phyloP scores from a whole-genome alignment of 2,797 vertebrate genomes.

The Sebastes melanostomus region DNA sequence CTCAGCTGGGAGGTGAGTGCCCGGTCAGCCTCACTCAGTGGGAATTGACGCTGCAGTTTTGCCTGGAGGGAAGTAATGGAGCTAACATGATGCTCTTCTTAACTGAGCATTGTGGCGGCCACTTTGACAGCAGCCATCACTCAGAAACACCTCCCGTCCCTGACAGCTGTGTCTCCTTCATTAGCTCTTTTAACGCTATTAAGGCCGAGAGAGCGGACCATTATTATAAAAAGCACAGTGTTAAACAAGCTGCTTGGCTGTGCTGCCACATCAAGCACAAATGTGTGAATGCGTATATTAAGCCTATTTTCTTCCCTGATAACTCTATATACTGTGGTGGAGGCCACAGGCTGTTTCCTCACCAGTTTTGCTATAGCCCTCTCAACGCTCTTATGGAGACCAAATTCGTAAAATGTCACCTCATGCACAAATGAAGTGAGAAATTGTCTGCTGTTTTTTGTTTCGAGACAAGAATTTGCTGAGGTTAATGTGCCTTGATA shows the following conservation, averaged over 20 bases:
- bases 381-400: not conserved
- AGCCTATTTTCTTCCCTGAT: not conserved
- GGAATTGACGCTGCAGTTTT: slow-evolving; percentile 24
- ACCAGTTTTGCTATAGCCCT: not conserved
- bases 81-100: slow-evolving; percentile 1
- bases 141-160: slow-evolving; percentile 29
- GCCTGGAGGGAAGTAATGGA: slow-evolving; percentile 45
- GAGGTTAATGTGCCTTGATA: slow-evolving; percentile 32
- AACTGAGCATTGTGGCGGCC: slow-evolving; percentile 1
- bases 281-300: not conserved
- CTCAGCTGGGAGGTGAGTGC: slow-evolving; percentile 25
- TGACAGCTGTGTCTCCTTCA: slow-evolving; percentile 24
- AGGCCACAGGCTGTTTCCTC: slow-evolving; percentile 7
- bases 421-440: not conserved
- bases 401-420: slow-evolving; percentile 28
- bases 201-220: not conserved
- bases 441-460: slow-evolving; percentile 7
- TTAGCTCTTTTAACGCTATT: slow-evolving; percentile 25
- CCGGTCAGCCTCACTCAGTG: slow-evolving; percentile 27
- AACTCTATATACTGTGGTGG: not conserved
- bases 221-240: not conserved
- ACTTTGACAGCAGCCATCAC: slow-evolving; percentile 44
- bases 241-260: not conserved
- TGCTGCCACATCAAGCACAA: not conserved
- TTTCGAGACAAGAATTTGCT: not conserved